Evolutionary conservation across 2,797 vertebrate genomes (phyloP), one percentile per base, ranked within the genome.

Genomic region (Paedocypris micromegethes): DNA sequence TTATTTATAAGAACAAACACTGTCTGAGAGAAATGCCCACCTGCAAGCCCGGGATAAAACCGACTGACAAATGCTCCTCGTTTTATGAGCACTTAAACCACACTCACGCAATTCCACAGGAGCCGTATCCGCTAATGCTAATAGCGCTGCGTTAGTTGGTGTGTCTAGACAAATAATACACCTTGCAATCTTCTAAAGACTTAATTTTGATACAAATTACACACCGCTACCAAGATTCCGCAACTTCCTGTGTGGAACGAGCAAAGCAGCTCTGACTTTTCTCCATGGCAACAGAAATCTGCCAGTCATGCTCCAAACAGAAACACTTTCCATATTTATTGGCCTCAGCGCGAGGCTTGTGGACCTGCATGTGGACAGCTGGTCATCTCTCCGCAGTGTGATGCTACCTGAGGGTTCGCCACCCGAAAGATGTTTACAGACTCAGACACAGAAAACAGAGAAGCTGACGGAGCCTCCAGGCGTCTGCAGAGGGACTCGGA

Each of bases 1-100:
- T 83, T 79, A 82, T 82, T 80, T 65, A 83, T 76, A 76, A 58
- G 72, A 62, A 79, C 65, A 78, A 79, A 80, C 50, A 78, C 79
- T 72, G 74, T 58, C 62, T 71, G 61, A 42, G 64, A 64, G 61
- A 62, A 52, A 67, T 71, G 62, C 62, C 72, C 70, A 78, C 73
- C 68, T 73, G 72, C 73, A 72, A 53, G 45, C 60, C 69, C 72
- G 49, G 67, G 70, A 55, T 64, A 52, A 57, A 73, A 67, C 63
- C 64, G 50, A 67, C 3, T 62, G 61, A 66, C 68, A 65, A 58
- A 70, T 44, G 49, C 58, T 71, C 59, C n/a, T 44, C 42, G 45
- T 59, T 63, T 67, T 59, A 67, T 59, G 38, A 64, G 60, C 62
- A 6, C 37, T 56, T 41, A 65, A 46, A 57, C 46, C 46, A 9